Base-by-base conservation (phyloP, 1,140 invertebrate genomes). In the Drosophila seguyi region DNA sequence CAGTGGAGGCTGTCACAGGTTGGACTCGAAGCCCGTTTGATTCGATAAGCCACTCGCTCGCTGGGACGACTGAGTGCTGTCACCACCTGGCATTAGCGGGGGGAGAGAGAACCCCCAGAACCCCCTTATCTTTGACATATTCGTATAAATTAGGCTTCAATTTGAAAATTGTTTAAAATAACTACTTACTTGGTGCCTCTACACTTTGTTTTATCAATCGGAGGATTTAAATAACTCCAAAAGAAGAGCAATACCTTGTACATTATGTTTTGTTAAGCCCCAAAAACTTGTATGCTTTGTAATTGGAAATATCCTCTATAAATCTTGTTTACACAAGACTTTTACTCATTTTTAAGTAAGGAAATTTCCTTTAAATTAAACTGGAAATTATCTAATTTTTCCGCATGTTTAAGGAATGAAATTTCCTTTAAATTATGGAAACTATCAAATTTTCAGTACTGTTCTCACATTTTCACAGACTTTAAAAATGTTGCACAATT, bases 1-100 rank as follows among this genome's bases (percentile, higher is more conserved):
- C 74, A 73, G 53, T 62, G 41, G 55, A 74, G 56, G 67, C 81
- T 82, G 61, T 14, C 61, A 36, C 13, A 18, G 63, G 34, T 41
- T 3, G 63, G 61, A 50, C 44, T 20, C 27, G 25, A 6, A 27
- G 25, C 20, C 50, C 22, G 18, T 16, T 22, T 55, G 52, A 55
- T 38, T 55, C 52, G 52, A 55, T 55, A 55, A 55, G 52, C 52
- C 36, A 4, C 25, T 27, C 48, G 48, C 31, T 36, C 2, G 50
- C 50, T 10, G 18, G 31, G 50, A 53, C 50, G 36, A 53, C 18
- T 22, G 25, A 53, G 29, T 22, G 25, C 3, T 50, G 52, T 55
- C 52, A 38, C 52, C 52, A 38, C 52, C 52, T 55, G 52, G 52
- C 8, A 11, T 55, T 55, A 55, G n/a, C 16, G 6, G 31, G 27